These are phyloP conservation scores for Xenentodon cancila DNA, from an alignment of 2,797 vertebrate genomes.

Conservation along the genomic window DNA sequence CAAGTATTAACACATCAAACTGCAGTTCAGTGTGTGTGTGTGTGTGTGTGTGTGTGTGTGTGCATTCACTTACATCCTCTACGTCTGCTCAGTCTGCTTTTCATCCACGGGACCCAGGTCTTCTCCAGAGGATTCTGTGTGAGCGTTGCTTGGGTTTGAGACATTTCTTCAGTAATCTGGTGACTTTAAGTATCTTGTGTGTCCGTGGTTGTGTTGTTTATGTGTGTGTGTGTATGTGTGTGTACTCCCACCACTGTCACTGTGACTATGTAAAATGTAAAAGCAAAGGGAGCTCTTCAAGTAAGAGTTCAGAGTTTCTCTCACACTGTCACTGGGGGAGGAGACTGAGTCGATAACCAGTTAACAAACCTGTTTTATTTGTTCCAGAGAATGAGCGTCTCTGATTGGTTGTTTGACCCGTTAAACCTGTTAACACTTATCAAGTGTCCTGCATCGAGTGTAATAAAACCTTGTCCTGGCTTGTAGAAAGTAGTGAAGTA, in stretches of 20 bases:
- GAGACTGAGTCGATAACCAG: background rate
- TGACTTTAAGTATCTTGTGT: no score
- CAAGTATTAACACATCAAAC: background rate
- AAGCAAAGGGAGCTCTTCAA: slow-evolving; percentile 11
- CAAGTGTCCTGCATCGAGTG: no score
- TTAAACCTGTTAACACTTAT: no score
- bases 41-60: background rate
- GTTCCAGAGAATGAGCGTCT: background rate
- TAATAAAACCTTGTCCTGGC: no score
- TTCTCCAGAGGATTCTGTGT: slow-evolving; percentile 88
- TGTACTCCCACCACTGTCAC: background rate
- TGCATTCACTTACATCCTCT: slow-evolving; percentile 87
- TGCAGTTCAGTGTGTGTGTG: background rate
- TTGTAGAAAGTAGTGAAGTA: no score
- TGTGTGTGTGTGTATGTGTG: background rate
- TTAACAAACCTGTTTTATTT: slow-evolving; percentile 13
- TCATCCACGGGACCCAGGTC: slow-evolving; percentile 87
- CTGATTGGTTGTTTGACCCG: slow-evolving; percentile 22
- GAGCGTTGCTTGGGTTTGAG: slow-evolving; percentile 72
- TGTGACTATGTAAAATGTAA: slow-evolving; percentile 10
- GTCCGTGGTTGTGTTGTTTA: no score
- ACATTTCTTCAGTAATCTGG: slow-evolving; percentile 67
- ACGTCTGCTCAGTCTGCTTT: slow-evolving; percentile 76
- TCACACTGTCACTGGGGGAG: slow-evolving; percentile 18
- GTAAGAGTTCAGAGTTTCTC: slow-evolving; percentile 26